Evolutionary conservation across 1,140 invertebrate genomes (phyloP), one percentile per base, ranked within the genome.

Genomic region (Lutraria rhynchaena): DNA sequence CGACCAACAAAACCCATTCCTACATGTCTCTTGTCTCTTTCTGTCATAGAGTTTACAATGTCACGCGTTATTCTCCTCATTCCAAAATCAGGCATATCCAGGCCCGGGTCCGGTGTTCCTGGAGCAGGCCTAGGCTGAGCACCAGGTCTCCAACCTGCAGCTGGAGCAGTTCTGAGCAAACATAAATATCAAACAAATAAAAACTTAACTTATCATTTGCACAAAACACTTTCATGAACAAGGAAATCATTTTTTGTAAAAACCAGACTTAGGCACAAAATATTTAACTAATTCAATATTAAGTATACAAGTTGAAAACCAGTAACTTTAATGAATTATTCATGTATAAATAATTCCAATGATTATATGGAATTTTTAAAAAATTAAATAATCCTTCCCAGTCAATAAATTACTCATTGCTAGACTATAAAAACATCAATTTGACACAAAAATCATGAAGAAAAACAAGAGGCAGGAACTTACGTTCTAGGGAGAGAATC

Each of bases 1-100:
- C 95, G 93, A 44, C 96, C 96, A 58, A 97, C 94, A 85, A 97
- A 94, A 55, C 96, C 96, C 95, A 96, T 96, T 61, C 96, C 96
- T 89, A 96, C 96, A 88, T 95, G 95, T 84, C 96, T 93, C 83
- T 96, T 94, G 89, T 97, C 95, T 51, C 96, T 96, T 91, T 97
- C 96, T 80, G 95, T 94, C 65, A 95, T 94, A 27, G 95, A 94
- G 87, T 96, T 95, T 44, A 96, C 92, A 37, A 94, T 87, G 94
- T 94, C 81, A 91, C 94, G 55, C 94, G 94, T 94, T 78, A 96
- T 96, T 82, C 95, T 88, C 69, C 81, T 89, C 87, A 92, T 84
- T 15, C 91, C 91, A 83, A 92, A 87, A 83, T 89, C 84, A 44
- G 85, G 83, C 61, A 85, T 77, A 86, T 88, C 86, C 27, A 86